phyloP scores from a whole-genome alignment of 2,113 vertebrate genomes.

The Phalacrocorax carbo region DNA sequence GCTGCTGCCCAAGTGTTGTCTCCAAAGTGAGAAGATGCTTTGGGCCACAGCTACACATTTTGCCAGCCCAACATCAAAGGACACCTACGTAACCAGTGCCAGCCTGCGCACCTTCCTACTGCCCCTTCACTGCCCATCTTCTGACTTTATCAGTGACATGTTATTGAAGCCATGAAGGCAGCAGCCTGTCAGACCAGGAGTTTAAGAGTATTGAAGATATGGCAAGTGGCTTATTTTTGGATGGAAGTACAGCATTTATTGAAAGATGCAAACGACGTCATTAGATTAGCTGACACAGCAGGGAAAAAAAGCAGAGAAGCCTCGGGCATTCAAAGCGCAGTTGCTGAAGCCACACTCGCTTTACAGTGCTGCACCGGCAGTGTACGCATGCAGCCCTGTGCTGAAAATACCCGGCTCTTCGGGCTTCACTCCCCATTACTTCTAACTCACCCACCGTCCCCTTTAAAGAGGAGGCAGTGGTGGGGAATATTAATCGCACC shows the following conservation, averaged over 20 bases:
- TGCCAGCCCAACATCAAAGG: rapidly evolving
- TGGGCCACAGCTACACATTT: background rate
- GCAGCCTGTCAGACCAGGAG: background rate
- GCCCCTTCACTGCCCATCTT: background rate
- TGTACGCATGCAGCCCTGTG: rapidly evolving
- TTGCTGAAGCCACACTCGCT: background rate
- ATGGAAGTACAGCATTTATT: background rate
- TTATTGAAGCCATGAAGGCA: background rate
- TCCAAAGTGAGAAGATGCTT: background rate
- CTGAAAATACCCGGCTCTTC: background rate
- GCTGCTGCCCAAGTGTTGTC: background rate
- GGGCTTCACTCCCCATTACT: background rate
- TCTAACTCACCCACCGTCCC: rapidly evolving
- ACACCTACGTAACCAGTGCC: background rate
- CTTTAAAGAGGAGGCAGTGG: no score
- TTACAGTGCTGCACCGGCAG: background rate
- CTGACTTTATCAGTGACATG: background rate
- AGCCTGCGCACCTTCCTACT: rapidly evolving
- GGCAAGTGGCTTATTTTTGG: background rate
- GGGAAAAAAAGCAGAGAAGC: background rate
- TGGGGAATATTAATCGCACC: background rate
- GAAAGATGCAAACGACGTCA: background rate
- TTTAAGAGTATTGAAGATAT: background rate
- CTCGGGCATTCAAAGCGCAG: background rate
- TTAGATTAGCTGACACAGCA: background rate